These are phyloP conservation scores for Neelides folsomi DNA, from an alignment of 2,888 invertebrate genomes.

Conservation along the genomic window DNA sequence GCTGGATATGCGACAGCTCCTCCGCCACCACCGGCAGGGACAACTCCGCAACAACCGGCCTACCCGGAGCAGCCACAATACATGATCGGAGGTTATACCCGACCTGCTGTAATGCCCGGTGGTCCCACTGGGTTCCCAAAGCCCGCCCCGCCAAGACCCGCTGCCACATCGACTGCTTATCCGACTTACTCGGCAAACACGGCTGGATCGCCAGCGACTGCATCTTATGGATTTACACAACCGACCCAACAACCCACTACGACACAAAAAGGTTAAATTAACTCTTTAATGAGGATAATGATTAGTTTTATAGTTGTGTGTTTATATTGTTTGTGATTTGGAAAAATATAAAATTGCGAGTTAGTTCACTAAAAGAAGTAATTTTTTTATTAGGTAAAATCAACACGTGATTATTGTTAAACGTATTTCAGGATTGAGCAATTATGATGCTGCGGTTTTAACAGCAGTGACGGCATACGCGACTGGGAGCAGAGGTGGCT, in stretches of 20 bases:
- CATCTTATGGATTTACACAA: conserved; percentile 66
- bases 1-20: neutral
- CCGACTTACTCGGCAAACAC: conserved; percentile 34
- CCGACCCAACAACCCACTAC: conserved; percentile 57
- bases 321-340: too few species aligned
- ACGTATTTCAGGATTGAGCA: conserved; percentile 40
- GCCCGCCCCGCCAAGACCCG: conserved; percentile 17
- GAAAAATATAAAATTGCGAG: neutral
- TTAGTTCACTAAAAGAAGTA: neutral
- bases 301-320: too few species aligned
- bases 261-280: conserved; percentile 32
- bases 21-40: conserved; percentile 3
- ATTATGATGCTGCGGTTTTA: conserved; percentile 89
- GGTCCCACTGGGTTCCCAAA: conserved; percentile 6
- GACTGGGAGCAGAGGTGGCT: conserved; percentile 44
- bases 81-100: conserved; percentile 29
- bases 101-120: conserved; percentile 19
- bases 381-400: neutral
- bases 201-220: conserved; percentile 41
- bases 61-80: conserved; percentile 15
- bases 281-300: too few species aligned
- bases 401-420: neutral
- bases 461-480: conserved; percentile 91
- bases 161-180: conserved; percentile 27
- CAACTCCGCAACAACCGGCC: neutral